Base-by-base conservation (phyloP, 2,113 vertebrate species). In the Ornithorhynchus anatinus region DNA sequence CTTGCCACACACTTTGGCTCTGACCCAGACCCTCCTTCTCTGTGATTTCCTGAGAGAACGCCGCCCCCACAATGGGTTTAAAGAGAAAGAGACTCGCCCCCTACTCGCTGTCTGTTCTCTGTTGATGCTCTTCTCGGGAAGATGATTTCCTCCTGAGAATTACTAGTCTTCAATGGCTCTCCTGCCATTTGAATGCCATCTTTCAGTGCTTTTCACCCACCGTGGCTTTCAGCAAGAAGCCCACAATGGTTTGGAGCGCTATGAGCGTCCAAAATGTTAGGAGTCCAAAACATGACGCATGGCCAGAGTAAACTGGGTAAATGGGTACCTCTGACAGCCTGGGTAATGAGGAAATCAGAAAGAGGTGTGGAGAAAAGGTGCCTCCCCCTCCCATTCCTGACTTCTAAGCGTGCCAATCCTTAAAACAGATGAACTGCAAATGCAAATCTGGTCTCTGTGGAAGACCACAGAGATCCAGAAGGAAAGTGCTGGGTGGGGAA, bases 121-220 rank as follows among this genome's bases (percentile, higher is more conserved):
- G 22, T 69, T 37, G 35, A 37, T 48, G n/a, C 56, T 13, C 22
- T 16, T 47, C 42, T 70, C 32, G 15, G 35, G 47, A 75, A 29
- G 29, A 16, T 58, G 58, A 42, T 54, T 53, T 54, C 51, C 57
- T 72, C 62, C 42, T 47, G 40, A 54, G 42, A 65, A 61, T 53
- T 64, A 56, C n/a, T n/a, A n/a, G n/a, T n/a, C n/a, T n/a, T 29
- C 25, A 33, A 22, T 23, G 54, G 33, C 54, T 33, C 50, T n/a
- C n/a, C n/a, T 44, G 25, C 59, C 54, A 20, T 51, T 64, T 48
- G 3, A 71, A 45, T 56, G 23, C 54, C 65, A 66, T 67, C 59
- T 47, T 72, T 65, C 61, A 15, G 60, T 67, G 38, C 25, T 60
- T 63, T 59, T 76, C 58, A 23, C 29, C 72, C 27, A 25, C 44